Percentiles rank a stretch among this genome's conserved stretches.
These are phyloP conservation scores for Serranus cabrilla DNA, from an alignment of 2,797 vertebrate genomes.

Conservation along the genomic window DNA sequence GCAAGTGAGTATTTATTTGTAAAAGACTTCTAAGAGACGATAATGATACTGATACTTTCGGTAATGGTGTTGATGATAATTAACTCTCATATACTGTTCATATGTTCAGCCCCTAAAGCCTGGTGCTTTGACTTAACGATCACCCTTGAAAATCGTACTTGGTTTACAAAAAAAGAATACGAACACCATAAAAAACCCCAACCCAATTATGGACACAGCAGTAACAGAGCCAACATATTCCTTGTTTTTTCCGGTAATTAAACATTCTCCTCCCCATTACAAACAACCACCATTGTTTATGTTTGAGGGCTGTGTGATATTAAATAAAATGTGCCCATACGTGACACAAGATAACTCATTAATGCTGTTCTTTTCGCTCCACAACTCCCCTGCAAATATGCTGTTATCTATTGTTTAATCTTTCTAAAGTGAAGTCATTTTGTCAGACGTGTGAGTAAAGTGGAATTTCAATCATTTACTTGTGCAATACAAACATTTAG, in stretches of 20 bases:
- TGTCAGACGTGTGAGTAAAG: neutral
- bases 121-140: conserved; percentile 20
- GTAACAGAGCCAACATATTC: neutral
- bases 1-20: conserved; percentile 35
- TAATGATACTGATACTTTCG: conserved; percentile 25
- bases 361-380: neutral
- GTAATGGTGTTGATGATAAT: conserved; percentile 51
- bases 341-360: neutral
- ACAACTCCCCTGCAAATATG: neutral
- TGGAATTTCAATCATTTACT: neutral
- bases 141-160: conserved; percentile 8
- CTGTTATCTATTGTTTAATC: neutral
- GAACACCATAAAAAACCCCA: conserved; percentile 1
- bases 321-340: neutral
- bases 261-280: neutral
- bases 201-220: neutral
- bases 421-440: neutral
- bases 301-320: neutral
- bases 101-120: conserved; percentile 31
- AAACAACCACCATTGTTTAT: neutral
- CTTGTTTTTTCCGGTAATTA: conserved; percentile 7
- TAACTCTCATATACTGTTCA: conserved; percentile 41
- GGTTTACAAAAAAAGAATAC: neutral
- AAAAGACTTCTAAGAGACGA: conserved; percentile 22
- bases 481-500: conserved; percentile 17